These are phyloP conservation scores for Chelon labrosus DNA, from an alignment of 2,797 vertebrate genomes.

Conservation along the genomic window DNA sequence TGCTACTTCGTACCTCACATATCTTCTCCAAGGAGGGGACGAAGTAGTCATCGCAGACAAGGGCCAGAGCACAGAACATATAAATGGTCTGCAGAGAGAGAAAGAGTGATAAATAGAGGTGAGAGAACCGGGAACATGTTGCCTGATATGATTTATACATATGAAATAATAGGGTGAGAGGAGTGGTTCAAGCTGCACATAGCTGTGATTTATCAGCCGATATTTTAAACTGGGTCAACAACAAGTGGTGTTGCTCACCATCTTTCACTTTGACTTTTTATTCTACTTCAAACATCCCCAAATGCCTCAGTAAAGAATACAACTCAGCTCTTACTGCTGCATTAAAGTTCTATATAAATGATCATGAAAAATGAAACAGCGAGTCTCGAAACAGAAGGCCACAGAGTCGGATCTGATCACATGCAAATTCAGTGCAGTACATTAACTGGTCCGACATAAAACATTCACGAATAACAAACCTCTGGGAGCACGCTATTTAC, in stretches of 20 bases:
- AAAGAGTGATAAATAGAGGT: conserved; percentile 18
- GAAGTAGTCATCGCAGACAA: conserved; percentile 97
- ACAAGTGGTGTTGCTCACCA: neutral
- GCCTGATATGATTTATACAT: conserved; percentile 14
- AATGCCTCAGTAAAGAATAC: neutral
- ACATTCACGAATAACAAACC: conserved; percentile 33
- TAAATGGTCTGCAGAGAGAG: conserved; percentile 89
- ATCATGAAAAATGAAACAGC: conserved; percentile 28
- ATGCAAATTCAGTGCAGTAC: conserved; percentile 23
- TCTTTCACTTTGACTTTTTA: neutral
- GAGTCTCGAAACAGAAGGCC: neutral
- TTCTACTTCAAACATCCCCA: neutral
- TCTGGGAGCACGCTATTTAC: conserved; percentile 15
- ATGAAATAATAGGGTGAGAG: neutral
- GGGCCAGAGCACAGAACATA: conserved; percentile 95
- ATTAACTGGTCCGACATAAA: conserved; percentile 33
- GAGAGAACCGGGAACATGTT: conserved; percentile 1
- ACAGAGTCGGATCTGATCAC: conserved; percentile 28
- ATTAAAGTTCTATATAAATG: conserved; percentile 43
- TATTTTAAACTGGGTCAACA: neutral
- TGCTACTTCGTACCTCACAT: conserved; percentile 85
- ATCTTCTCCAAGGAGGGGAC: conserved; percentile 96
- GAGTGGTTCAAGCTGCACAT: neutral
- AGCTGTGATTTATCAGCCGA: neutral
- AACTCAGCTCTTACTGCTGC: neutral